Evolutionary conservation across 1,140 invertebrate species (phyloP).

Genomic region (Drosophila kohkoa): DNA sequence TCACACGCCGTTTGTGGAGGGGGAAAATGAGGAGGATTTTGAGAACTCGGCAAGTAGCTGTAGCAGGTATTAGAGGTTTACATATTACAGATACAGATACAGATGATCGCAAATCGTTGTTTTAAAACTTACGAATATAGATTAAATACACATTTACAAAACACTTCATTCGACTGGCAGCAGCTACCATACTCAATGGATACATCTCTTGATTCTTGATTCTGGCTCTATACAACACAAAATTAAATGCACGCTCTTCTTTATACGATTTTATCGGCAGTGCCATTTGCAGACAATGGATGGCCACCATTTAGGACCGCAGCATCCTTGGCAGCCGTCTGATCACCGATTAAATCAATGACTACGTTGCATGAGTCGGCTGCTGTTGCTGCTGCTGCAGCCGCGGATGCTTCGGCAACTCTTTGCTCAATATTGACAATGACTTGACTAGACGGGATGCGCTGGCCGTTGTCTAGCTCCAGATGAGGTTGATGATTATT

Average conservation of each 20-base stretch:
- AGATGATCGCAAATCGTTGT: slow-evolving; percentile 7
- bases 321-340: slow-evolving; percentile 32
- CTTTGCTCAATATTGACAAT: slow-evolving; percentile 29
- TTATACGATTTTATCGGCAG: slow-evolving; percentile 24
- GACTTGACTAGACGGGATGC: slow-evolving; percentile 53
- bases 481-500: slow-evolving; percentile 58
- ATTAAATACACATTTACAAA: slow-evolving; percentile 34
- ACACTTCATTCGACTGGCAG: slow-evolving; percentile 13
- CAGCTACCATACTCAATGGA: slow-evolving; percentile 14
- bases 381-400: background rate
- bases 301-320: slow-evolving; percentile 33
- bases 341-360: slow-evolving; percentile 65
- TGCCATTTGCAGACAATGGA: slow-evolving; percentile 16
- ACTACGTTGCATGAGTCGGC: slow-evolving; percentile 8
- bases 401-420: background rate
- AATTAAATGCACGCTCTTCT: slow-evolving; percentile 3
- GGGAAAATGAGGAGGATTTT: background rate
- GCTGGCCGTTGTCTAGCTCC: slow-evolving; percentile 47
- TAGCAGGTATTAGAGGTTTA: slow-evolving; percentile 2
- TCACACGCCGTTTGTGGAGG: background rate
- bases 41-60: slow-evolving; percentile 10
- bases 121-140: slow-evolving; percentile 33
- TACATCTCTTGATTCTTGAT: slow-evolving; percentile 6
- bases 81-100: slow-evolving; percentile 1
- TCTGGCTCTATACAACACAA: slow-evolving; percentile 8